Evolutionary conservation across 1,140 invertebrate species (phyloP).

Genomic region (Thalassaphorura encarpata): DNA sequence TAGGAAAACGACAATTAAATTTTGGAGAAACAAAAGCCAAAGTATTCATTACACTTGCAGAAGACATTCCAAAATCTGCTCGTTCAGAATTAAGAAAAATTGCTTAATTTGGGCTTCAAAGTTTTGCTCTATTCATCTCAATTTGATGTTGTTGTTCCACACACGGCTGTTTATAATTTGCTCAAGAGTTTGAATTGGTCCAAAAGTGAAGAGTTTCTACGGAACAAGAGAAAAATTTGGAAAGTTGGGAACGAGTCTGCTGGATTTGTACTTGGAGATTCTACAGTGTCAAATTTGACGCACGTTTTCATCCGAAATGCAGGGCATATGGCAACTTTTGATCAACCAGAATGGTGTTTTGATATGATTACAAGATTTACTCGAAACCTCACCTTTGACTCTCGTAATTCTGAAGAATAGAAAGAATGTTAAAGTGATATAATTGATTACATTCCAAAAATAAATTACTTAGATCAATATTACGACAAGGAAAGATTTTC

Average conservation of each 20-base stretch:
- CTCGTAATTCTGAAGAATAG: no score
- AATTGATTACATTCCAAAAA: no score
- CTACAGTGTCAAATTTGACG: neutral
- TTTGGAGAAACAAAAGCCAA: conserved; percentile 22
- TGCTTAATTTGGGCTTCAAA: conserved; percentile 38
- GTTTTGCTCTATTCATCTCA: conserved; percentile 37
- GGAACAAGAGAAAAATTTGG: conserved; percentile 43
- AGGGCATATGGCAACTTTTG: conserved; percentile 1
- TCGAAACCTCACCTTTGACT: no score
- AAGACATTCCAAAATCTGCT: conserved; percentile 6
- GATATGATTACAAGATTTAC: conserved; percentile 2
- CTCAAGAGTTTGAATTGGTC: conserved; percentile 39
- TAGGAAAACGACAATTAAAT: conserved; percentile 40
- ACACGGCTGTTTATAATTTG: conserved; percentile 41
- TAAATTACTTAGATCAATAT: no score
- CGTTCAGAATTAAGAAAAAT: conserved; percentile 4
- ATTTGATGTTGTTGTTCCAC: conserved; percentile 44
- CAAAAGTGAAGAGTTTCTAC: conserved; percentile 50
- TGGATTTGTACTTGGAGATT: conserved; percentile 1
- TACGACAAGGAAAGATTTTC: no score
- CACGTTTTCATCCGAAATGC: conserved; percentile 12
- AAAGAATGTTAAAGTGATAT: no score
- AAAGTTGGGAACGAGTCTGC: neutral
- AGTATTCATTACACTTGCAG: neutral
- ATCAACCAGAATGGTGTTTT: conserved; percentile 4